Base-by-base conservation (phyloP, 1,140 invertebrate genomes). In the Trinorchestia longiramus region DNA sequence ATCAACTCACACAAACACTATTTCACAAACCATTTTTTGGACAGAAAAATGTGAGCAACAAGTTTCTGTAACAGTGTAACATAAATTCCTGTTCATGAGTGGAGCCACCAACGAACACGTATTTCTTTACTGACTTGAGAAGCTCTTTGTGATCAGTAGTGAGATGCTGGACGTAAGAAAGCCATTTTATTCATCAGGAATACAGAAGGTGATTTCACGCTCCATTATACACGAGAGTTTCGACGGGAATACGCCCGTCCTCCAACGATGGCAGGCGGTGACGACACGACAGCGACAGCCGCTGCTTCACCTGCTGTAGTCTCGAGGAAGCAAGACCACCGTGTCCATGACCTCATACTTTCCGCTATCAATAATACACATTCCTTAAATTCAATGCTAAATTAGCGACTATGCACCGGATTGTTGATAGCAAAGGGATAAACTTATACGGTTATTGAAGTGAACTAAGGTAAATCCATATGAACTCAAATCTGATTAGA, bases 121-220 rank as follows among this genome's bases (percentile, higher is more conserved):
- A 77, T 23, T 77, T 77, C 28, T 28, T 36, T 19, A 77, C 11
- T 1, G 62, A 36, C 62, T 36, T 77, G 11, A 36, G 28, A 36
- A 77, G 62, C 62, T 28, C 28, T 23, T 77, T 77, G 62, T 77
- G 62, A 36, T 77, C 15, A 77, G 62, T 28, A 77, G 36, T 36
- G 28, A 77, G 36, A 77, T 77, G 15, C 62, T 77, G 62, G 62
- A 77, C 15, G 62, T 77, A 36, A 77, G 62, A 77, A 77, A 77
- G 28, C 62, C 1, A 36, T 77, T 77, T 77, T 3, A 77, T 77
- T 77, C 62, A 41, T 41, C 8, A 90, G 28, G 88, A 87, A 42
- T 90, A 41, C 88, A 90, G 88, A 90, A 90, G 88, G n/a, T 41
- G 1, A 90, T 90, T 90, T 90, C 88, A 90, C 41, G 88, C 88